A percentile compares a stretch with the other conserved stretches of the same genome.
Conservation (phyloP, 2,113 vertebrate species). For the Psilopsiagon aymara region DNA sequence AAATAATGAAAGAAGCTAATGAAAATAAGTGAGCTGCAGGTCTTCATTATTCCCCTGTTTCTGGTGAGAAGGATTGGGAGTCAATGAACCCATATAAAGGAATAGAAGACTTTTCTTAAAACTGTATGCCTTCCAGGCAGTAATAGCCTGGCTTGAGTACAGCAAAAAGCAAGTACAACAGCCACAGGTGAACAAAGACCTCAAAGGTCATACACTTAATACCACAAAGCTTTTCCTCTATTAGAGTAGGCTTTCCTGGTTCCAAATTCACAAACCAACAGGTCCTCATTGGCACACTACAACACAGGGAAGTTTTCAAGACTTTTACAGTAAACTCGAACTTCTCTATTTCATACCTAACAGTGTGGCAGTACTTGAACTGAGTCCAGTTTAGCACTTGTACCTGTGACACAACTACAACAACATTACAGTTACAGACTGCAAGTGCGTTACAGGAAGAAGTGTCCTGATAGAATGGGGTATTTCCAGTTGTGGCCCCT, state of each 20-base stretch:
- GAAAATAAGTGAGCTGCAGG: constrained; percentile 21
- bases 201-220: not conserved
- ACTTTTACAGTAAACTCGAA: not conserved
- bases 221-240: not conserved
- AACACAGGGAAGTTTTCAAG: not conserved
- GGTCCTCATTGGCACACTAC: not conserved
- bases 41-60: not conserved
- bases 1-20: constrained; percentile 39
- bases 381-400: not conserved
- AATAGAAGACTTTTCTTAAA: not conserved
- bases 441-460: not conserved
- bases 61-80: not conserved
- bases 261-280: not conserved
- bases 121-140: not conserved
- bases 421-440: not conserved
- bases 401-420: not conserved
- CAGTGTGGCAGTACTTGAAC: not conserved
- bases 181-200: not conserved
- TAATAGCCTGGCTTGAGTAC: not conserved
- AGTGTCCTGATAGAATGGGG: not conserved
- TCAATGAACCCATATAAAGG: not conserved
- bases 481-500: not conserved
- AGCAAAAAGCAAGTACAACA: not conserved
- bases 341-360: not conserved
- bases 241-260: not conserved